phyloP scores from a whole-genome alignment of 1,140 invertebrate genomes.

The Megalonaias nervosa region DNA sequence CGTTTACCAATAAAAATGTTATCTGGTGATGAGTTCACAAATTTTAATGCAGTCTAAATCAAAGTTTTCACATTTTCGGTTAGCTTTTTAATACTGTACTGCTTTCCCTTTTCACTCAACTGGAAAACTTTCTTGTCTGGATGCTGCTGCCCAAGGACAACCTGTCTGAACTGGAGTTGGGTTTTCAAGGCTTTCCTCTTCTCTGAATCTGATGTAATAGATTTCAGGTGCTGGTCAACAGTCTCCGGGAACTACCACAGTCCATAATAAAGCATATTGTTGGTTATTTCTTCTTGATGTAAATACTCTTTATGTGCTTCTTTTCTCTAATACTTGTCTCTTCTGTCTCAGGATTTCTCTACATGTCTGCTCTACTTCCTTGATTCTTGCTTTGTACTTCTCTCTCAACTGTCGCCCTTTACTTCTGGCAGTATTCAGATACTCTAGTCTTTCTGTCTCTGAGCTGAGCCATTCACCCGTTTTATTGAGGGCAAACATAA shows the following conservation, averaged over 20 bases:
- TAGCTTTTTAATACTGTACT: not conserved
- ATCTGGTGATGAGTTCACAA: not conserved
- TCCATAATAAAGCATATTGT: conserved; percentile 28
- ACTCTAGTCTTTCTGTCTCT: not conserved
- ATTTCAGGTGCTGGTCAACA: conserved; percentile 4
- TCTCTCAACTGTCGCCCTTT: not conserved
- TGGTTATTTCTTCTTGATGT: conserved; percentile 14
- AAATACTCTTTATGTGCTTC: conserved; percentile 14
- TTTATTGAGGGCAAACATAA: conserved; percentile 34
- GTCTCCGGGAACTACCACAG: conserved; percentile 28
- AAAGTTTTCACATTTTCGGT: conserved; percentile 20
- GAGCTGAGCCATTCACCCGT: conserved; percentile 19
- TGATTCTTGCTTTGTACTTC: conserved; percentile 11
- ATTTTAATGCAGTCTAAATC: not conserved
- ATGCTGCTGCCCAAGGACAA: conserved; percentile 25
- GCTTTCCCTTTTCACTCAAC: not conserved
- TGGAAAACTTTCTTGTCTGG: conserved; percentile 18
- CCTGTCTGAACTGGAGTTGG: conserved; percentile 31
- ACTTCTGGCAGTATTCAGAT: conserved; percentile 1
- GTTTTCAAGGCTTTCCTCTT: conserved; percentile 31
- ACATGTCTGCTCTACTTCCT: not conserved
- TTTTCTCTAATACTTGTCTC: conserved; percentile 13
- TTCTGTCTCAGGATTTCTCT: conserved; percentile 8
- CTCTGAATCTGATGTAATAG: conserved; percentile 3
- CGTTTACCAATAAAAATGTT: conserved; percentile 8